Evolutionary conservation across 2,888 invertebrate species (phyloP), one percentile per base, ranked within the genome.

Genomic region (Melanotus villosus): DNA sequence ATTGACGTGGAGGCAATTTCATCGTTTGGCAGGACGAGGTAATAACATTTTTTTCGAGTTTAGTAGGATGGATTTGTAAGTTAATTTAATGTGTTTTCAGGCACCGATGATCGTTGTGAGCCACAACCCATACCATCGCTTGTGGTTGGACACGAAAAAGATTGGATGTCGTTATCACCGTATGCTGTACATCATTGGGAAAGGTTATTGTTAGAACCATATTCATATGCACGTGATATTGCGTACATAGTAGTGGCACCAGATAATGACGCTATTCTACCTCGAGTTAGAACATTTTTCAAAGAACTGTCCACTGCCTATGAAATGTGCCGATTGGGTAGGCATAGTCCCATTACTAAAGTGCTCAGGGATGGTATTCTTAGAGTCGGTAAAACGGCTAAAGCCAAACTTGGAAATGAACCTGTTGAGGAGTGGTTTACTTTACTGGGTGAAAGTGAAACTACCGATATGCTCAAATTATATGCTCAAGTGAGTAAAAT

Each of bases 1-100:
- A 26, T 90, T 99, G 10, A 99, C 99, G 0, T 99, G 99, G 99
- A 90, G 98, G 60, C 97, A 98, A 84, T 98, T 99, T 86, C 98
- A 98, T 88, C 90, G 96, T 68, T 88, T 98, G 70, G 97, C 98
- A 38, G 98, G 97, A 6, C 89, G 97, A 82, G 97, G 82, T 81
- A 72, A 73, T 56, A 43, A 9, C 18, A 19, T 16, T 10, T 16
- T 18, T 43, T 34, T 1, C 4, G 6, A 5, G 26, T 26, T 26
- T 34, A 2, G 7, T 34, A 34, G 34, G 34, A 34, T 10, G 10
- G 34, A 34, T 6, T 6, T 34, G 34, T 5, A 34, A 26, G 26
- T 26, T 26, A n/a, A 6, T 62, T 47, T 26, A 0, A 32, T 18
- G 14, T 62, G 10, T 16, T 57, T 65, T 4, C 52, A 81, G 82